Conservation (phyloP, 2,113 vertebrate genomes). For the Malurus melanocephalus region DNA sequence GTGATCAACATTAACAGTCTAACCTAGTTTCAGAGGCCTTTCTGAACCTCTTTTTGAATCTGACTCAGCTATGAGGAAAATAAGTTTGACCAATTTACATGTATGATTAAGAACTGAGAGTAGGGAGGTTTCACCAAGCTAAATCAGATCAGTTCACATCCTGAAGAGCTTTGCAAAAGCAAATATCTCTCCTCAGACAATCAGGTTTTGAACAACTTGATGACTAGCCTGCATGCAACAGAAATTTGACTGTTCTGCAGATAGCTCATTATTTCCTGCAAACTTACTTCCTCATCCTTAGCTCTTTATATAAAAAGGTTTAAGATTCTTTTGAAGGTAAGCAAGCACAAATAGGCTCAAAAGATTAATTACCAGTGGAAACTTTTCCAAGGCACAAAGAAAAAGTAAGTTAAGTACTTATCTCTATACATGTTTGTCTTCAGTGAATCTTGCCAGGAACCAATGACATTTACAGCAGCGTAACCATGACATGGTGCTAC, state of each 20-base stretch:
- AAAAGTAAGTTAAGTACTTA: not conserved
- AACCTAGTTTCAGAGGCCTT: not conserved
- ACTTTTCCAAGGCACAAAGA: not conserved
- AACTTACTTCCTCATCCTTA: not conserved
- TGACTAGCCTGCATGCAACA: not conserved
- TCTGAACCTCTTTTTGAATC: not conserved
- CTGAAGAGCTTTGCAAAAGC: not conserved
- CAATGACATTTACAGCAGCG: not conserved
- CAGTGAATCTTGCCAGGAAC: not conserved
- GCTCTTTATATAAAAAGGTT: not conserved
- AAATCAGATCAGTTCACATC: not conserved
- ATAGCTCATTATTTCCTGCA: not conserved
- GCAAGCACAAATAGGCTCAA: not conserved
- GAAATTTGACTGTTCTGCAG: not conserved
- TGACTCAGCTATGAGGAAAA: not conserved
- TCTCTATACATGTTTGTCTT: not conserved
- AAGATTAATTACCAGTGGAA: not conserved
- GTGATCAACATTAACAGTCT: not conserved
- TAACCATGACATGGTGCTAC: not conserved
- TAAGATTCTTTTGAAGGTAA: slow-evolving; percentile 1
- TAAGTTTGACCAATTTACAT: not conserved
- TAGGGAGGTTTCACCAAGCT: not conserved
- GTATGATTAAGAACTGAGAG: not conserved
- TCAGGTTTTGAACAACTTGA: not conserved
- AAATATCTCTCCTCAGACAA: not conserved